These are phyloP conservation scores for Serilophus lunatus DNA, from an alignment of 2,113 vertebrate genomes.

Conservation along the genomic window DNA sequence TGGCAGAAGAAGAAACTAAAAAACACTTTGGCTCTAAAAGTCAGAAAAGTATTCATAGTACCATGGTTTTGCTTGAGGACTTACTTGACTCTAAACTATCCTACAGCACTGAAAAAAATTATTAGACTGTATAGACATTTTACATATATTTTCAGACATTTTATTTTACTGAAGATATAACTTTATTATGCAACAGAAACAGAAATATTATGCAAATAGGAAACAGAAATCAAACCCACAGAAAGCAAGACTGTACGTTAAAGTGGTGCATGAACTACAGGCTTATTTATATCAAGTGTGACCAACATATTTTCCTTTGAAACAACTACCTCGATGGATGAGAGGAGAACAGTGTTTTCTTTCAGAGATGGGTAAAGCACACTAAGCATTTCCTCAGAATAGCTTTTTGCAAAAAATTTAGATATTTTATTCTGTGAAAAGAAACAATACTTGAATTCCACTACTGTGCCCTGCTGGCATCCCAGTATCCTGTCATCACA, in stretches of 20 bases:
- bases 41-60: background rate
- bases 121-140: no score
- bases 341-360: background rate
- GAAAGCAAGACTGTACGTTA: background rate
- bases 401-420: no score
- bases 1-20: background rate
- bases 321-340: background rate
- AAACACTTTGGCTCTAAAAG: background rate
- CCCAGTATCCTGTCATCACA: no score
- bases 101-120: background rate
- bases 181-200: background rate
- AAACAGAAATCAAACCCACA: background rate
- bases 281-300: background rate
- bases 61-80: background rate
- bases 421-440: no score
- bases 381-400: no score
- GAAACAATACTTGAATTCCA: no score
- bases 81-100: background rate
- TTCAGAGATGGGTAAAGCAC: no score
- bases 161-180: background rate
- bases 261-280: background rate
- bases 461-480: no score
- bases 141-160: background rate
- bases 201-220: no score
- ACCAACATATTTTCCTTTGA: background rate